These are phyloP conservation scores for Drosophila kuntzei DNA, from an alignment of 2,888 invertebrate genomes.

Conservation along the genomic window DNA sequence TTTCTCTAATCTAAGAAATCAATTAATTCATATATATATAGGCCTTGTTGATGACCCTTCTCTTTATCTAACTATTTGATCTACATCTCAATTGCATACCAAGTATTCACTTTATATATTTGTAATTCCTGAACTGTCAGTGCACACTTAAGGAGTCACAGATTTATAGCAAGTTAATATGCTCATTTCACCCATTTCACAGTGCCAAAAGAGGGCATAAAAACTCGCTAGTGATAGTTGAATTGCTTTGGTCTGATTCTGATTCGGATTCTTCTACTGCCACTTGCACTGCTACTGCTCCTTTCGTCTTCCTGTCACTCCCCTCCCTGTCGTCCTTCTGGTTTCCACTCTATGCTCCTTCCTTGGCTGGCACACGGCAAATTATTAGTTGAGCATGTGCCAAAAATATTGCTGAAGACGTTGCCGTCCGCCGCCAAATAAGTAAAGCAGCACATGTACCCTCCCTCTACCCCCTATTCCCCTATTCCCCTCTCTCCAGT, in stretches of 20 bases:
- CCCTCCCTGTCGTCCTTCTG: neutral
- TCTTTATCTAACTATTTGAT: constrained; percentile 12
- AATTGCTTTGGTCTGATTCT: constrained; percentile 40
- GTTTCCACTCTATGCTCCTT: constrained; percentile 7
- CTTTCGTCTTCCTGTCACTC: neutral
- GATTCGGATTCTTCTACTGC: constrained; percentile 17
- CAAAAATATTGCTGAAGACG: constrained; percentile 81
- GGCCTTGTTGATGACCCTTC: neutral
- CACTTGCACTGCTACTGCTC: constrained; percentile 6
- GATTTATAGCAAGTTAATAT: constrained; percentile 79
- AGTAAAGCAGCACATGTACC: constrained; percentile 18
- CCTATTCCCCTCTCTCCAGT: neutral
- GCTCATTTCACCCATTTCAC: constrained; percentile 69
- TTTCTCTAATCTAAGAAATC: neutral
- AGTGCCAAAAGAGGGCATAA: constrained; percentile 58
- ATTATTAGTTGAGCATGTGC: constrained; percentile 83
- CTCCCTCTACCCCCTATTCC: neutral
- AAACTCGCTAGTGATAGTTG: constrained; percentile 54
- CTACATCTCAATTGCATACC: constrained; percentile 53
- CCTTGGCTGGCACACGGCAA: constrained; percentile 70
- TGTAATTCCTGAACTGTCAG: constrained; percentile 24
- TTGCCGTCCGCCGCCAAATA: constrained; percentile 46
- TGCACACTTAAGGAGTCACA: constrained; percentile 45
- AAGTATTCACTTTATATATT: constrained; percentile 54
- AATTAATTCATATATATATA: too few relatives aligned